Evolutionary conservation across 2,888 invertebrate species (phyloP).

Genomic region (Chydorus sphaericus): DNA sequence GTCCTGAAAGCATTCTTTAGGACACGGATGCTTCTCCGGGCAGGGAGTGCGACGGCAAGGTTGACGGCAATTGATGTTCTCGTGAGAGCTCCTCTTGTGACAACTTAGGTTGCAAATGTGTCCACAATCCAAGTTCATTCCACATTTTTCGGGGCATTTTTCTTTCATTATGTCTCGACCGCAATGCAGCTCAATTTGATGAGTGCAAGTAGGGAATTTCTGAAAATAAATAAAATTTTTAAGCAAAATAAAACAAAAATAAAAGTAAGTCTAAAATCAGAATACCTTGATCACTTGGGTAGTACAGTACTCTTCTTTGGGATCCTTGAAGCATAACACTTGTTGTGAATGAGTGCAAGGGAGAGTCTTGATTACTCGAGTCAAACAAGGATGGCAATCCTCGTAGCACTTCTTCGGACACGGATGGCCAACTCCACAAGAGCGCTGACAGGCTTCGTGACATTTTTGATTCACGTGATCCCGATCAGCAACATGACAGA

Average conservation of each 20-base stretch:
- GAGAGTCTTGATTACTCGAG: conserved; percentile 19
- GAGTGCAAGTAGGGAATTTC: background rate
- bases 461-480: conserved; percentile 21
- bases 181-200: background rate
- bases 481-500: conserved; percentile 25
- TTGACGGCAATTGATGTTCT: background rate
- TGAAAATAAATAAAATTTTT: background rate
- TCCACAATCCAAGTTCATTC: conserved; percentile 1
- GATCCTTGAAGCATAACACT: background rate
- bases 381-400: conserved; percentile 22
- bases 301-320: background rate
- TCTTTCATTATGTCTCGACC: background rate
- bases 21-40: conserved; percentile 9
- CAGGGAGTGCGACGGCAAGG: conserved; percentile 4
- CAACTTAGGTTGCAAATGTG: conserved; percentile 3
- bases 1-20: conserved; percentile 6
- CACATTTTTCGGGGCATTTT: background rate
- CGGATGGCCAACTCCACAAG: conserved; percentile 14
- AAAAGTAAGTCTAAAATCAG: too few relatives aligned
- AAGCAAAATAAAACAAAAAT: too few relatives aligned
- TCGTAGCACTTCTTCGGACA: conserved; percentile 22
- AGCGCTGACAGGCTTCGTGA: conserved; percentile 15
- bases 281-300: conserved; percentile 1
- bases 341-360: conserved; percentile 9
- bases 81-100: conserved; percentile 5